Conservation (phyloP, 2,113 vertebrate species). For the Syngnathoides biaculeatus region DNA sequence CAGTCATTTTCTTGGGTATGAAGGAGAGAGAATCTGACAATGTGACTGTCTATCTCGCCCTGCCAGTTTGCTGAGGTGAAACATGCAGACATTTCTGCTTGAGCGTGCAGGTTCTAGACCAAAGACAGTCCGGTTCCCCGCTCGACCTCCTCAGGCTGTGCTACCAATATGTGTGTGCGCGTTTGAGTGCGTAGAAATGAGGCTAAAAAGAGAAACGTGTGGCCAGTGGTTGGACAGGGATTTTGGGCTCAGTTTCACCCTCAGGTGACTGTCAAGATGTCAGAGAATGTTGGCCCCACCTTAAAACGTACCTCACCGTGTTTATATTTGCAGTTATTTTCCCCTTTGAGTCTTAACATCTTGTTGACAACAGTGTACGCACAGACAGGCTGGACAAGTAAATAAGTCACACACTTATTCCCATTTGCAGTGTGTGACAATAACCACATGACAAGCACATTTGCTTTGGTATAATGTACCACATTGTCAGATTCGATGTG, state of each 20-base stretch:
- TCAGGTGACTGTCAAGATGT: slow-evolving; percentile 76
- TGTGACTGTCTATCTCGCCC: slow-evolving; percentile 67
- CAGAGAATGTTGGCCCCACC: slow-evolving; percentile 68
- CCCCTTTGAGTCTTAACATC: slow-evolving; percentile 76
- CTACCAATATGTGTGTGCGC: slow-evolving; percentile 16
- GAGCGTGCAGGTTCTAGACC: slow-evolving; percentile 68
- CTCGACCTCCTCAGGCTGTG: slow-evolving; percentile 46
- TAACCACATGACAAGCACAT: not conserved
- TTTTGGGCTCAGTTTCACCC: slow-evolving; percentile 72
- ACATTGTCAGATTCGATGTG: not conserved
- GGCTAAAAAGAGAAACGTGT: slow-evolving; percentile 53
- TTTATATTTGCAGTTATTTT: slow-evolving; percentile 81
- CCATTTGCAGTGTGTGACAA: slow-evolving; percentile 22
- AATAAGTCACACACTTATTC: slow-evolving; percentile 64
- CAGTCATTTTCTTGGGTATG: slow-evolving; percentile 30
- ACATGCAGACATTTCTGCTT: slow-evolving; percentile 70
- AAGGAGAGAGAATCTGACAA: slow-evolving; percentile 29
- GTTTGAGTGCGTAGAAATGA: slow-evolving; percentile 24
- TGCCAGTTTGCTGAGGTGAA: slow-evolving; percentile 65
- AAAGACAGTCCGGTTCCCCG: slow-evolving; percentile 53
- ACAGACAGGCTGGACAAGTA: slow-evolving; percentile 57
- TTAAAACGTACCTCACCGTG: slow-evolving; percentile 71
- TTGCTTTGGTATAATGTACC: not conserved
- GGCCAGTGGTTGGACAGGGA: slow-evolving; percentile 61
- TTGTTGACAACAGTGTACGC: slow-evolving; percentile 69